phyloP scores from a whole-genome alignment of 2,888 invertebrate species.

The Cryptus viduatorius region DNA sequence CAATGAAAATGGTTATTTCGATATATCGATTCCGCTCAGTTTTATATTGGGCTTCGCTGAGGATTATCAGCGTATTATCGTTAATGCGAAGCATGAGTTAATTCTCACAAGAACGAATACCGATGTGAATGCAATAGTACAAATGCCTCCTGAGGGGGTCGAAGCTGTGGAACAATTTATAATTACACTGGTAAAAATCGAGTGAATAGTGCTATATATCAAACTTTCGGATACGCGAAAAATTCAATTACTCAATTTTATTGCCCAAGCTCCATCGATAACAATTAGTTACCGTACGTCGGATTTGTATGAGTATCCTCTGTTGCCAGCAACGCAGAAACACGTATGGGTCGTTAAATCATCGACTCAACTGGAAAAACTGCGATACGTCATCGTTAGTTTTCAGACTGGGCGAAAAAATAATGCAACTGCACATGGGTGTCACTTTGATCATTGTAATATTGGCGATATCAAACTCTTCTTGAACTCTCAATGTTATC shows the following conservation, averaged over 20 bases:
- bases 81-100: slow-evolving; percentile 68
- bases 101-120: slow-evolving; percentile 76
- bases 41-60: slow-evolving; percentile 76
- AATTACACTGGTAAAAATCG: slow-evolving; percentile 68
- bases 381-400: slow-evolving; percentile 19
- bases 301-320: slow-evolving; percentile 81
- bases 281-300: slow-evolving; percentile 77
- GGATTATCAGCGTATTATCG: slow-evolving; percentile 58
- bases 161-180: slow-evolving; percentile 72
- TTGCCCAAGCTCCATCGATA: slow-evolving; percentile 62
- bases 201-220: slow-evolving; percentile 68
- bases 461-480: slow-evolving; percentile 10
- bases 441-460: slow-evolving; percentile 21
- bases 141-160: slow-evolving; percentile 30
- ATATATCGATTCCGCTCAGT: slow-evolving; percentile 78
- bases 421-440: background rate
- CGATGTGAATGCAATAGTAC: slow-evolving; percentile 74
- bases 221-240: slow-evolving; percentile 60
- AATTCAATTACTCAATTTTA: slow-evolving; percentile 64
- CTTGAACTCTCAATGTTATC: slow-evolving; percentile 18
- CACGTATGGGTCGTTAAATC: slow-evolving; percentile 34
- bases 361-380: slow-evolving; percentile 36
- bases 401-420: slow-evolving; percentile 19
- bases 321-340: slow-evolving; percentile 71
- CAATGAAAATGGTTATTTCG: slow-evolving; percentile 72